Base-by-base conservation (phyloP, 2,113 vertebrate genomes). In the Leptocoma aspasia region DNA sequence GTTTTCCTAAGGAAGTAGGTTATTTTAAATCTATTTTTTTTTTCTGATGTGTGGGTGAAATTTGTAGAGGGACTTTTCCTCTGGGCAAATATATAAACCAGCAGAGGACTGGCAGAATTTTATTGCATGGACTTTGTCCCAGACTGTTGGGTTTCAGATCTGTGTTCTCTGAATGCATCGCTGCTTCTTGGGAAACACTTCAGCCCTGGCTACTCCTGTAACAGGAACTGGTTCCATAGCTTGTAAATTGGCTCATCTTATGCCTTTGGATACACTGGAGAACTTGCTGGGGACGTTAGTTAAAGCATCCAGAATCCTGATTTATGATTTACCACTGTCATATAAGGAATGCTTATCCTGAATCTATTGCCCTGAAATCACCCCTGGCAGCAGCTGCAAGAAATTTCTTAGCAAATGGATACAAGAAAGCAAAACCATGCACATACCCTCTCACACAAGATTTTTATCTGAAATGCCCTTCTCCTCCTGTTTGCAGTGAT, bases 241-340 rank as follows among this genome's bases (percentile, higher is more conserved):
- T 85, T 85, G n/a, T 53, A 69, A 80, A 76, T 16, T 60, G 42
- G 41, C 61, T 60, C 45, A 22, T 71, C 44, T 81, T 49, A 30
- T 14, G 37, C 41, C 18, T 92, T 61, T 77, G 64, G 31, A 39
- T 66, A 37, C 0, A 1, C 30, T 66, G 39, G 42, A 82, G 37
- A 61, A 65, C 63, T 52, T 61, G 33, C 27, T 71, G 80, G 53
- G 37, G 18, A 72, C 3, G 4, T 72, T 57, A 79, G 56, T 75
- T 87, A 69, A 92, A 89, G 39, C 45, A 82, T 80, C n/a, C 57
- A 68, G 88, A 76, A 42, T 82, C 54, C 41, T 80, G 54, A 59
- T 50, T 87, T 76, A 94, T 85, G 37, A 94, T 90, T 95, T 93
- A 94, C 59, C 31, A 21, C 39, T 88, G 66, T 41, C 53, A 21